These are phyloP conservation scores for Oryzias curvinotus DNA, from an alignment of 2,113 vertebrate genomes.

Conservation along the genomic window DNA sequence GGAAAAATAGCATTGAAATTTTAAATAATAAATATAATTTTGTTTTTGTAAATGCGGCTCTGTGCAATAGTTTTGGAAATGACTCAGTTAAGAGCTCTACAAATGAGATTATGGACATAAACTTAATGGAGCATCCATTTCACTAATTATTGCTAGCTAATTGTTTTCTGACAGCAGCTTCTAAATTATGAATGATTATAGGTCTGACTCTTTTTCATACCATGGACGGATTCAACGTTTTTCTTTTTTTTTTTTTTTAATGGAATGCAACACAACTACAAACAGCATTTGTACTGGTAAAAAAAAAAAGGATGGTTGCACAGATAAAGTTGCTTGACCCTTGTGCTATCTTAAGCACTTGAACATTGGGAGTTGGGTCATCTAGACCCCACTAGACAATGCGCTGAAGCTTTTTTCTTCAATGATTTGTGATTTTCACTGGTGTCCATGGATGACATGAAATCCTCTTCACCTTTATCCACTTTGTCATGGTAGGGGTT, in stretches of 20 bases:
- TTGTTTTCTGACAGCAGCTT: constrained; percentile 46
- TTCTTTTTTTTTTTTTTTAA: too few relatives aligned
- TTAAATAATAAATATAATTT: constrained; percentile 80
- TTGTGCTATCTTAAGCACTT: too few relatives aligned
- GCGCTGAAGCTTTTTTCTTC: too few relatives aligned
- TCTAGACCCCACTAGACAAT: too few relatives aligned
- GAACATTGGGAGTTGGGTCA: too few relatives aligned
- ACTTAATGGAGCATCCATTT: constrained; percentile 35
- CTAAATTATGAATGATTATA: constrained; percentile 50
- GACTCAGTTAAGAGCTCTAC: constrained; percentile 8
- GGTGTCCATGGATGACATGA: too few relatives aligned
- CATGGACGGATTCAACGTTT: constrained; percentile 23
- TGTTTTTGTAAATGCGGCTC: constrained; percentile 62
- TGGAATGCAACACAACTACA: constrained; percentile 39
- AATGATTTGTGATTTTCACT: too few relatives aligned
- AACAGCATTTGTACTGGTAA: constrained; percentile 49
- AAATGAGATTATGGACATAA: constrained; percentile 17
- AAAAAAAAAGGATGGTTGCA: constrained; percentile 30
- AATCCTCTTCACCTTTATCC: too few relatives aligned
- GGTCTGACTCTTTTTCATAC: constrained; percentile 39
- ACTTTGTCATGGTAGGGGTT: too few relatives aligned
- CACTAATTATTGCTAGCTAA: constrained; percentile 35
- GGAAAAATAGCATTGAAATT: constrained; percentile 58
- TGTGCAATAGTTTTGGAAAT: constrained; percentile 26
- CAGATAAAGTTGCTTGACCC: constrained; percentile 41